These are phyloP conservation scores for Volucella zonaria DNA, from an alignment of 2,888 invertebrate genomes.

Conservation along the genomic window DNA sequence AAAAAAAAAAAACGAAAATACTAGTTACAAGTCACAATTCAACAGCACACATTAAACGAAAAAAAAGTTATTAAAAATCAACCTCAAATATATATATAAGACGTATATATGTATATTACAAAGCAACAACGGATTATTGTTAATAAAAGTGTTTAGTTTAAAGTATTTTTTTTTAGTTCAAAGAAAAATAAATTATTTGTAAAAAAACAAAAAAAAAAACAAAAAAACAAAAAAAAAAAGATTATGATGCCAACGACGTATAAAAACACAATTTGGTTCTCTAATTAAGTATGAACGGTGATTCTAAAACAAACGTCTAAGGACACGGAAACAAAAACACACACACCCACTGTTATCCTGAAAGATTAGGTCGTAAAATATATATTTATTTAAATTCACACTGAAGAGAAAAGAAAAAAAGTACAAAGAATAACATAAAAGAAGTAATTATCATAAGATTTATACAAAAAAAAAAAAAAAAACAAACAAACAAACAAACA, in stretches of 20 bases:
- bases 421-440: slow-evolving; percentile 69
- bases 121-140: slow-evolving; percentile 70
- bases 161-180: slow-evolving; percentile 45
- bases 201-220: slow-evolving; percentile 19
- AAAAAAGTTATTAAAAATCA: slow-evolving; percentile 52
- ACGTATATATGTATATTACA: slow-evolving; percentile 51
- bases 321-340: slow-evolving; percentile 71
- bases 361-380: slow-evolving; percentile 70
- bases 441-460: slow-evolving; percentile 72
- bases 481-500: slow-evolving; percentile 3
- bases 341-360: slow-evolving; percentile 74
- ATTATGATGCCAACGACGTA: slow-evolving; percentile 65
- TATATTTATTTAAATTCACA: slow-evolving; percentile 72
- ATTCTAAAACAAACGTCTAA: slow-evolving; percentile 66
- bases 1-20: slow-evolving; percentile 63
- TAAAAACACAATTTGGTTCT: slow-evolving; percentile 46
- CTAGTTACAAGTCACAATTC: slow-evolving; percentile 73
- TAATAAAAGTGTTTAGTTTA: slow-evolving; percentile 60
- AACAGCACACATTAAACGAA: slow-evolving; percentile 72
- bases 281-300: slow-evolving; percentile 59
- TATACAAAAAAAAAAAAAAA: slow-evolving; percentile 68
- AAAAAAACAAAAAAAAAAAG: slow-evolving; percentile 19
- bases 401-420: slow-evolving; percentile 74
- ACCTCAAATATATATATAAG: slow-evolving; percentile 63
- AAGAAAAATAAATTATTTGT: slow-evolving; percentile 11